Base-by-base conservation (phyloP, 2,113 vertebrate genomes). In the Actenoides hombroni region DNA sequence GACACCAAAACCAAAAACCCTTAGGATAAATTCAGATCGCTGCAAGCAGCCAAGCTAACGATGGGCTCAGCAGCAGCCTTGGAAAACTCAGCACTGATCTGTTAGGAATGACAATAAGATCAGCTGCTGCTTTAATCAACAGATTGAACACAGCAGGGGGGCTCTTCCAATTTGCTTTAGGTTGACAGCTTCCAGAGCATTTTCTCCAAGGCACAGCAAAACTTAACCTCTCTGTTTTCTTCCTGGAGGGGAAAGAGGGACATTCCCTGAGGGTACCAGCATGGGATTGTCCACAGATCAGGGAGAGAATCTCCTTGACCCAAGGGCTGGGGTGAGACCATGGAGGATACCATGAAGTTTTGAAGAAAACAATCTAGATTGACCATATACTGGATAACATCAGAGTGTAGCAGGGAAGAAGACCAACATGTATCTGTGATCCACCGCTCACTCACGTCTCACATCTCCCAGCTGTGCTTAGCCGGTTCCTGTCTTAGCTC, bases 91-190 rank as follows among this genome's bases (percentile, higher is more conserved):
- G 35, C 2, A 2, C 75, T 90, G 81, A 65, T 92, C 86, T 92
- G 60, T 82, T 91, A 68, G 78, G 92, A 96, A 94, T 89, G 60
- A 84, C 75, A 95, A 57, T 90, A 82, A 81, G 86, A 91, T 92
- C 75, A 88, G 83, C 64, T 92, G 83, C 89, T 93, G 88, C 90
- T 95, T 96, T 96, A 96, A 96, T 96, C 92, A 97, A 93, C 83
- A 74, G 78, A 79, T 19, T 77, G 61, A 91, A 70, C 88, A 35
- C 90, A 93, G 88, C 10, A 80, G 86, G 90, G 44, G 61, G 44
- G 42, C 42, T 84, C 81, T 92, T 94, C 88, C 86, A 96, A 80
- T 92, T 95, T 91, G 46, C 80, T 94, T 88, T 85, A 74, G 59
- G 53, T 80, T 87, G 61, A 83, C 75, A 91, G 75, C 49, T 96